Conservation (phyloP, 2,888 invertebrate genomes). For the Epistrophella euchroma region DNA sequence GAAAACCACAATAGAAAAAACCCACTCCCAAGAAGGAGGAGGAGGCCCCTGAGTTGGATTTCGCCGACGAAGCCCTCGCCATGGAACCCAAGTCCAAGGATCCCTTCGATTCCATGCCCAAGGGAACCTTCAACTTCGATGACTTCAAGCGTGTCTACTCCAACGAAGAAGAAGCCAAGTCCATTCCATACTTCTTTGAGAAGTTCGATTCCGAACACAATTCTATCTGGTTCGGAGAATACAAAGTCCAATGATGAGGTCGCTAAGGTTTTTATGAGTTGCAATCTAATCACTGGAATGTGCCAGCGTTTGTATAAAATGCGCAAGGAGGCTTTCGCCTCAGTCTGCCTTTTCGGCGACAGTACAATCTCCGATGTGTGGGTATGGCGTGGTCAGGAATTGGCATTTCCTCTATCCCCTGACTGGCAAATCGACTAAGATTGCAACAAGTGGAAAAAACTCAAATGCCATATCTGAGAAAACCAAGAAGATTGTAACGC, state of each 20-base stretch:
- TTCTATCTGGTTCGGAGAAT: slow-evolving; percentile 98
- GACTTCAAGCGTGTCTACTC: slow-evolving; percentile 99
- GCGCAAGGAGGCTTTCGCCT: slow-evolving; percentile 98
- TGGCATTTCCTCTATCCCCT: slow-evolving; percentile 94
- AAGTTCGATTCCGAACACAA: slow-evolving; percentile 98
- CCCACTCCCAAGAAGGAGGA: slow-evolving; percentile 84
- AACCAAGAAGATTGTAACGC: slow-evolving; percentile 93
- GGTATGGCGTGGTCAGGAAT: slow-evolving; percentile 98
- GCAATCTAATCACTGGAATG: slow-evolving; percentile 99
- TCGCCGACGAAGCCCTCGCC: slow-evolving; percentile 88
- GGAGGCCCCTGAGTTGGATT: slow-evolving; percentile 86
- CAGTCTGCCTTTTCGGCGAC: slow-evolving; percentile 96
- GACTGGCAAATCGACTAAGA: slow-evolving; percentile 99
- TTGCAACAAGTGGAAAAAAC: slow-evolving; percentile 97
- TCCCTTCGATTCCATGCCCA: slow-evolving; percentile 95
- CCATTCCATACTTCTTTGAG: slow-evolving; percentile 99
- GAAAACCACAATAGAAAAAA: slow-evolving; percentile 82
- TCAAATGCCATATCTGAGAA: slow-evolving; percentile 91
- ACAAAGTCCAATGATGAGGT: slow-evolving; percentile 98
- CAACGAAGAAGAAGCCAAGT: slow-evolving; percentile 96
- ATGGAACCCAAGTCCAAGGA: slow-evolving; percentile 94
- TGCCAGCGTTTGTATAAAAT: slow-evolving; percentile 99
- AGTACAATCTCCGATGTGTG: slow-evolving; percentile 98
- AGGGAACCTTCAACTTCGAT: slow-evolving; percentile 97
- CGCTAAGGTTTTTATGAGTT: slow-evolving; percentile 97